Conservation (phyloP, 1,140 invertebrate genomes). For the Aphaenogaster floridana region DNA sequence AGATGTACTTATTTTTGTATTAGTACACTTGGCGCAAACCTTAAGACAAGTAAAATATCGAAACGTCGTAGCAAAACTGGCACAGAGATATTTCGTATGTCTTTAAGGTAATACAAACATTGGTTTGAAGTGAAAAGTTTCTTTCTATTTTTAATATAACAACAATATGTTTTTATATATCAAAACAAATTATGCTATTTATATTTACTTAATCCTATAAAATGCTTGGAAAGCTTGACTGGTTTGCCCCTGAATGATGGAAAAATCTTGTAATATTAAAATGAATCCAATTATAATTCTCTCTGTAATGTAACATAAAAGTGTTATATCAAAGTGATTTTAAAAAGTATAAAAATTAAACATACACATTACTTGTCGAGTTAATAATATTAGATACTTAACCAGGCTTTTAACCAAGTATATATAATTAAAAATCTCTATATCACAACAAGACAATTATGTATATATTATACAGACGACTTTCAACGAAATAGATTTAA, state of each 20-base stretch:
- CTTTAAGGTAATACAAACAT: slow-evolving; percentile 84
- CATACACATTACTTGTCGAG: neutral
- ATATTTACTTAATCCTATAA: neutral
- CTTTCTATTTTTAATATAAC: slow-evolving; percentile 29
- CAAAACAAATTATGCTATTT: neutral
- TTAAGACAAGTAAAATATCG: slow-evolving; percentile 79
- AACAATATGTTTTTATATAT: neutral
- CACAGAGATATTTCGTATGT: slow-evolving; percentile 87
- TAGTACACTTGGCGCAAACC: slow-evolving; percentile 79
- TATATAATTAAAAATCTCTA: slow-evolving; percentile 12
- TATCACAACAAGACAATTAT: slow-evolving; percentile 4
- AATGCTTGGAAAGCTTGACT: slow-evolving; percentile 27
- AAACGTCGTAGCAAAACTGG: slow-evolving; percentile 85
- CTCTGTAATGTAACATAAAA: neutral
- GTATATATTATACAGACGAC: neutral
- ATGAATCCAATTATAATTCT: neutral
- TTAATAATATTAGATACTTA: slow-evolving; percentile 1
- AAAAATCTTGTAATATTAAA: slow-evolving; percentile 12
- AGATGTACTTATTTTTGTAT: slow-evolving; percentile 78
- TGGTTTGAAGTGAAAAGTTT: slow-evolving; percentile 78
- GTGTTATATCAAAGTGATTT: neutral
- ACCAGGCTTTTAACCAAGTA: neutral
- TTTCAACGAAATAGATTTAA: slow-evolving; percentile 23
- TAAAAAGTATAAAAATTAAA: slow-evolving; percentile 14
- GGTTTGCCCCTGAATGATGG: neutral